Conservation (phyloP, 2,888 invertebrate genomes). For the Euzetes globulus region DNA sequence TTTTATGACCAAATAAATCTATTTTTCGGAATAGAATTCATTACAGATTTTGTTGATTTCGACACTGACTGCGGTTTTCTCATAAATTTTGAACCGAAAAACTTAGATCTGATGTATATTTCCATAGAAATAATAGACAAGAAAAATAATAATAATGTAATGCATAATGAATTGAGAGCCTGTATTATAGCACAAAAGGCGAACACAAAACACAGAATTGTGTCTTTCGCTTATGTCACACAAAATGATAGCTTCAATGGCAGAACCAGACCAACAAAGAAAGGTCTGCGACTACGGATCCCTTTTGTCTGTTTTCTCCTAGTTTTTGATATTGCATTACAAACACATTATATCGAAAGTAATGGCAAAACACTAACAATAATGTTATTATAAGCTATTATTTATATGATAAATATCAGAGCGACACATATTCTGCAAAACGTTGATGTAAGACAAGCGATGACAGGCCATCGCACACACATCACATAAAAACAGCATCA, state of each 20-base stretch:
- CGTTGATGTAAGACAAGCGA: neutral
- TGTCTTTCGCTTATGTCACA: conserved; percentile 12
- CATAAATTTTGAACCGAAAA: neutral
- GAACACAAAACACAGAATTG: neutral
- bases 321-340: conserved; percentile 18
- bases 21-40: neutral
- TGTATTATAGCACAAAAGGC: neutral
- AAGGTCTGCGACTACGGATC: neutral
- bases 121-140: neutral
- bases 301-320: conserved; percentile 8
- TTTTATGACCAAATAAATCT: neutral
- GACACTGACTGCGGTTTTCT: neutral
- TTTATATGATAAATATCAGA: conserved; percentile 29
- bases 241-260: conserved; percentile 13
- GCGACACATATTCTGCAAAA: neutral
- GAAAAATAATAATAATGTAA: conserved; percentile 11
- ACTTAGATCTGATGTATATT: neutral
- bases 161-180: conserved; percentile 24
- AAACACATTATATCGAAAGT: conserved; percentile 12
- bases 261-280: neutral
- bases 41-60: neutral
- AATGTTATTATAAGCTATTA: conserved; percentile 29
- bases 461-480: conserved; percentile 1
- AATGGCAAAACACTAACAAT: conserved; percentile 26
- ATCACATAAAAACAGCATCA: neutral